A percentile compares a stretch with the other conserved stretches of the same genome.
These are phyloP conservation scores for Oreochromis spilurus DNA, from an alignment of 2,113 vertebrate species.

Conservation along the genomic window DNA sequence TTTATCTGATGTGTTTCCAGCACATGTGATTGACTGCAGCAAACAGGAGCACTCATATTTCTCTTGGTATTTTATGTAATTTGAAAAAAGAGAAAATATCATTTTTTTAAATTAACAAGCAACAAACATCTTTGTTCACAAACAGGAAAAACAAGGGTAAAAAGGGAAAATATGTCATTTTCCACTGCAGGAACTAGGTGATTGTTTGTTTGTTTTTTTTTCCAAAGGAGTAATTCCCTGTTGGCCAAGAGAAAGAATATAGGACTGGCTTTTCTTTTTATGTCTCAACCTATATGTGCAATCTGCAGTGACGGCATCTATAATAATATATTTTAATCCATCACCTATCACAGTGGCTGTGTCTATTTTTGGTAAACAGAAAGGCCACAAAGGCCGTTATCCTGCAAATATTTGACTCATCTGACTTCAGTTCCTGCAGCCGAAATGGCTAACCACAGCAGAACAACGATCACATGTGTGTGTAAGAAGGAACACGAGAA, in stretches of 20 bases:
- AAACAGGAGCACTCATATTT: not conserved
- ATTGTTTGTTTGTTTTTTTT: not conserved
- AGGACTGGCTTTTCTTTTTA: not conserved
- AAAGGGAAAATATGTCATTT: not conserved
- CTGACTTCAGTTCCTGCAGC: not conserved
- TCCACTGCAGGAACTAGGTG: accelerated
- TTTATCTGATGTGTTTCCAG: too few relatives aligned
- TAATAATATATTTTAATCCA: not conserved
- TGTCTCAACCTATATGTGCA: not conserved
- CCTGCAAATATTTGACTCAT: not conserved
- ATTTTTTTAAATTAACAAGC: not conserved
- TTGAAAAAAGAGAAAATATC: not conserved
- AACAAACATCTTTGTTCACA: accelerated
- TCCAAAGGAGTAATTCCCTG: accelerated
- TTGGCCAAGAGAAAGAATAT: not conserved
- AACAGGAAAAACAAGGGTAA: not conserved
- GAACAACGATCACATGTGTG: not conserved
- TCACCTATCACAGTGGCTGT: not conserved
- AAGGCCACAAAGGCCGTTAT: accelerated
- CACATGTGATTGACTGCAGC: too few relatives aligned
- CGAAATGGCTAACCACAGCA: not conserved
- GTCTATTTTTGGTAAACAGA: not conserved
- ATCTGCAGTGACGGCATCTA: not conserved
- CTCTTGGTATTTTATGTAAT: not conserved
- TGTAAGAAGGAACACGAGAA: accelerated